phyloP scores from a whole-genome alignment of 2,888 invertebrate genomes.

The Gastracanthus pulcherrimus region DNA sequence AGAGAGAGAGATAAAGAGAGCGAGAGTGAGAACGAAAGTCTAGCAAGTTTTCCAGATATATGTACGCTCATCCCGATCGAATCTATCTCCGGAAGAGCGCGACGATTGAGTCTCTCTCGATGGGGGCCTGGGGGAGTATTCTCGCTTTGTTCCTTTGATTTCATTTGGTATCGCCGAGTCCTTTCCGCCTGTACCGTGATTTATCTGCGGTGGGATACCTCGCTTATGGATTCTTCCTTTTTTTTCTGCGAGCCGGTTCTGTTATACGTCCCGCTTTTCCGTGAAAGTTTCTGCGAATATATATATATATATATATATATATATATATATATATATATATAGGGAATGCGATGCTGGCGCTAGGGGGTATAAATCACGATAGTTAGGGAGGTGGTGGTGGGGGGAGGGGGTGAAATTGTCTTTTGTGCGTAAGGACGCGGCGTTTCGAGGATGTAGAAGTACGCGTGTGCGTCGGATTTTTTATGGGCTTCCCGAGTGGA shows the following conservation, averaged over 20 bases:
- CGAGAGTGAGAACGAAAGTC: no score
- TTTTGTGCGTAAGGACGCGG: background rate
- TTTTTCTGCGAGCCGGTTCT: background rate
- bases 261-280: background rate
- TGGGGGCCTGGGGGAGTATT: background rate
- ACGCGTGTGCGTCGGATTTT: background rate
- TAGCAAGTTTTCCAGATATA: constrained; percentile 53
- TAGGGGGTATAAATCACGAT: constrained; percentile 45
- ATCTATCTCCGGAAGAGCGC: constrained; percentile 26
- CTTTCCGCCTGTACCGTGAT: constrained; percentile 46
- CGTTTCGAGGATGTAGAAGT: no score
- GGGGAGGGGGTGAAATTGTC: constrained; percentile 36
- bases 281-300: background rate
- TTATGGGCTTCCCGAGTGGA: constrained; percentile 2
- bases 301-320: no score
- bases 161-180: constrained; percentile 42
- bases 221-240: background rate
- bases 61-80: constrained; percentile 44
- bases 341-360: no score
- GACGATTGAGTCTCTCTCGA: background rate
- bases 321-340: no score
- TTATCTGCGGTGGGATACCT: constrained; percentile 26
- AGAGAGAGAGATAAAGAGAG: no score
- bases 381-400: background rate
- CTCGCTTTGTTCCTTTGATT: constrained; percentile 53